phyloP scores from a whole-genome alignment of 92 coral and sea anemone genomes.

The Parazoanthus swiftii region DNA sequence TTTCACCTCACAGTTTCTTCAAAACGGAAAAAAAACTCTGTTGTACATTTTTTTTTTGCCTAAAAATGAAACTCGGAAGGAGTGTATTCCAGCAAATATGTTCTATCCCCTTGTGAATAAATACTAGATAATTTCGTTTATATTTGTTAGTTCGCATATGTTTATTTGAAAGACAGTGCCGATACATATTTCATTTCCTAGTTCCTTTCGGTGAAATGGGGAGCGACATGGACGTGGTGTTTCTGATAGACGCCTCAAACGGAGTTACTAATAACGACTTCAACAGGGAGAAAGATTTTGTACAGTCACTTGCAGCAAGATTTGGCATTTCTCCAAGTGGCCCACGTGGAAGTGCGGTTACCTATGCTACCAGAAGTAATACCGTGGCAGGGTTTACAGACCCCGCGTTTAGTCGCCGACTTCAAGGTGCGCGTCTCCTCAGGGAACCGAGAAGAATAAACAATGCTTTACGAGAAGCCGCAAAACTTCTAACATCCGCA shows the following conservation, averaged over 20 bases:
- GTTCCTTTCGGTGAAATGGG: constrained; percentile 24
- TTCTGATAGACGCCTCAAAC: constrained; percentile 52
- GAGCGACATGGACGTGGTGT: constrained; percentile 37
- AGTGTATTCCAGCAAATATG: too few species aligned
- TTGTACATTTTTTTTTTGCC: too few species aligned
- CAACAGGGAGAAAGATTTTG: constrained; percentile 41
- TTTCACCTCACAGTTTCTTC: too few species aligned
- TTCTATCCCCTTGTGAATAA: too few species aligned
- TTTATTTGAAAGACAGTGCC: too few species aligned
- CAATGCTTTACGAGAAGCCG: constrained; percentile 42
- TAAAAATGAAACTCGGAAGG: too few species aligned
- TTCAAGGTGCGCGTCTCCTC: constrained; percentile 36
- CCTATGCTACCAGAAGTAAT: constrained; percentile 37
- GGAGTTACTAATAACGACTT: constrained; percentile 42
- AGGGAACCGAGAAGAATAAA: constrained; percentile 39
- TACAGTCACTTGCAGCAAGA: constrained; percentile 41
- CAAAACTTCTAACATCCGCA: constrained; percentile 17
- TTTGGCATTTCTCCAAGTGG: constrained; percentile 44
- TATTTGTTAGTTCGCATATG: too few species aligned
- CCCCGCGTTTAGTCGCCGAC: constrained; percentile 29
- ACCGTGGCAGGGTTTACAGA: constrained; percentile 37
- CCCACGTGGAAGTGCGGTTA: constrained; percentile 47
- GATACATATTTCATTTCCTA: neutral
- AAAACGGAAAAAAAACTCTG: too few species aligned
- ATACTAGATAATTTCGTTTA: too few species aligned